Base-by-base conservation (phyloP, 2,888 invertebrate genomes). In the Actias luna region DNA sequence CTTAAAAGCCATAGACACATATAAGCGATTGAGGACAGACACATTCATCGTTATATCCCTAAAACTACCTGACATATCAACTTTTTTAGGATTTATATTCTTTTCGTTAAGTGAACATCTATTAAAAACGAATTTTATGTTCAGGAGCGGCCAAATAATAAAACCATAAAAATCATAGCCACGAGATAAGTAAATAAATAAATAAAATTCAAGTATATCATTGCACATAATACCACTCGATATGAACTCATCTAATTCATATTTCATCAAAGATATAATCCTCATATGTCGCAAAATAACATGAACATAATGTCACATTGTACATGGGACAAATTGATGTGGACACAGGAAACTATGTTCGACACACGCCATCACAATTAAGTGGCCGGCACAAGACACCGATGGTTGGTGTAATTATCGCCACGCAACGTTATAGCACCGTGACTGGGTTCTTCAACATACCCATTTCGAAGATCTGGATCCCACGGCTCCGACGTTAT, bases 381-480 rank as follows among this genome's bases (percentile, higher is more conserved):
- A 81, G 77, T 78, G 79, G 74, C 73, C 74, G 74, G 29, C 52
- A 72, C 82, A 82, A 86, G 87, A 84, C 85, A 84, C 83, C 77
- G 83, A 85, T 83, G 80, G 77, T 78, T 70, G 72, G 79, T 75
- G 77, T 83, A 83, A 88, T 88, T 88, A 87, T 70, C 77, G 80
- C 82, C 88, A 88, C 88, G 88, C 88, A 84, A 82, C 73, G 68
- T 66, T 69, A 73, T 72, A 73, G 68, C 69, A 69, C 68, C 68
- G 74, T 69, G 71, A 72, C 70, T 60, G 70, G 69, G 71, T 74
- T n/a, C 72, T 77, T 75, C 75, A 75, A 71, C 72, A 64, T 50
- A 61, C 61, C 58, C 22, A 64, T 71, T 72, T 73, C 65, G 66
- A 69, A 70, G 72, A 75, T 74, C 64, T 65, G 61, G 55, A 68